Base-by-base conservation (phyloP, 2,888 invertebrate genomes). In the Drosophila meridionalis region DNA sequence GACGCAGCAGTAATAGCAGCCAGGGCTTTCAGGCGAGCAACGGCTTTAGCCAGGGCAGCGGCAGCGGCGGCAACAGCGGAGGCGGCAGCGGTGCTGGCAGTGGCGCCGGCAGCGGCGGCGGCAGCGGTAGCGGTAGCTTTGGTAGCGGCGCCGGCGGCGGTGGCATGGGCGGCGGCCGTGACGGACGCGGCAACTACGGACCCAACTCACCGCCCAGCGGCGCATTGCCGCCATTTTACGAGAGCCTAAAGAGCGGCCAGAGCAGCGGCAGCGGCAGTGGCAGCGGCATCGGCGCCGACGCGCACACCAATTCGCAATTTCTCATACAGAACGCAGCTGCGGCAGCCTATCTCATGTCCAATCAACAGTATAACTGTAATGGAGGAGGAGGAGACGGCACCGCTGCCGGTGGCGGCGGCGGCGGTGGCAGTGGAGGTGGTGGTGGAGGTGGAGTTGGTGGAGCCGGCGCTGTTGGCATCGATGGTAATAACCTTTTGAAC, bases 181-280 rank as follows among this genome's bases (percentile, higher is more conserved):
- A 97, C 91, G 97, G 97, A 0, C 95, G 97, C 57, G 96, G 97
- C 71, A 97, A 97, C 92, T 97, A 97, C 91, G 97, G 97, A 3
- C 97, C 97, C 8, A 97, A 97, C 82, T 97, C 97, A 85, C 97
- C 97, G 60, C 97, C 97, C 2, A 97, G 97, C 0, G 97, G 97
- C 14, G 97, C 97, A 60, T 93, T 97, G 72, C 97, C 97, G n/a
- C 97, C 97, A 1, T 97, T 97, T 90, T 97, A 97, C 92, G 97
- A 97, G 93, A 97, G 97, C 11, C 94, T 97, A 0, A 97, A 97
- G 92, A 95, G 96, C 59, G 97, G 97, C 14, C 97, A 96, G 12
- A 61, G 59, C 79, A 47, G 36, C 36, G 45, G 43, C 7, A 38
- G 40, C 30, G 56, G 56, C n/a, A 40, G 9, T 6, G 56, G 40